Conservation (phyloP, 2,888 invertebrate species). For the Geophilus truncorum region DNA sequence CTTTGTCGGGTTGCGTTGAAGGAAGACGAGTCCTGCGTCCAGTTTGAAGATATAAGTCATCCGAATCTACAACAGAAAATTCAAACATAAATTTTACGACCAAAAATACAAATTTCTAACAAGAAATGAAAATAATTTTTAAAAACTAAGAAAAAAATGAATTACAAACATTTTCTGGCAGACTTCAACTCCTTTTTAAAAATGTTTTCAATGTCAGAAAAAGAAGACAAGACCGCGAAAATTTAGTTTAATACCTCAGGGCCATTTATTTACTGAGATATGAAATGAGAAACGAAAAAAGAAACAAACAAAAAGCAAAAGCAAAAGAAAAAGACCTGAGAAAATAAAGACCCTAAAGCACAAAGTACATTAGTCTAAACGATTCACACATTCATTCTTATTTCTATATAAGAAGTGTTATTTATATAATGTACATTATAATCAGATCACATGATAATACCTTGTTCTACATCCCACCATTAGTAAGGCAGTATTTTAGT, state of each 20-base stretch:
- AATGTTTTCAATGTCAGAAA: too few relatives aligned
- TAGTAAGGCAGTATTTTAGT: background rate
- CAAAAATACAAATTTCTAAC: background rate
- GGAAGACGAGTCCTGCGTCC: conserved; percentile 66
- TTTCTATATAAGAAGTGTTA: background rate
- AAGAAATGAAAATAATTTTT: background rate
- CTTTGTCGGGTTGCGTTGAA: conserved; percentile 64
- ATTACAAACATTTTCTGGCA: background rate
- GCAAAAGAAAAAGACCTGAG: background rate
- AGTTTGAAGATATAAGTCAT: conserved; percentile 42
- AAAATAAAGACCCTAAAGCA: conserved; percentile 12
- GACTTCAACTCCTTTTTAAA: background rate
- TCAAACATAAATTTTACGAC: too few relatives aligned
- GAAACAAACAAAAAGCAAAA: background rate
- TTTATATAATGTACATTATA: background rate
- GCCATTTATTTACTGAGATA: conserved; percentile 12
- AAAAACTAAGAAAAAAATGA: background rate
- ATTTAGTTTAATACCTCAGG: background rate
- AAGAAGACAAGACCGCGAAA: background rate
- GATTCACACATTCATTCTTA: background rate
- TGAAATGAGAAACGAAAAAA: too few relatives aligned
- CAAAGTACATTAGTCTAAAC: background rate
- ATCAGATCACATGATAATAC: background rate
- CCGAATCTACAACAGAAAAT: background rate
- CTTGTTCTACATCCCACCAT: background rate